phyloP scores from a whole-genome alignment of 1,140 invertebrate genomes.

The Nephotettix cincticeps region DNA sequence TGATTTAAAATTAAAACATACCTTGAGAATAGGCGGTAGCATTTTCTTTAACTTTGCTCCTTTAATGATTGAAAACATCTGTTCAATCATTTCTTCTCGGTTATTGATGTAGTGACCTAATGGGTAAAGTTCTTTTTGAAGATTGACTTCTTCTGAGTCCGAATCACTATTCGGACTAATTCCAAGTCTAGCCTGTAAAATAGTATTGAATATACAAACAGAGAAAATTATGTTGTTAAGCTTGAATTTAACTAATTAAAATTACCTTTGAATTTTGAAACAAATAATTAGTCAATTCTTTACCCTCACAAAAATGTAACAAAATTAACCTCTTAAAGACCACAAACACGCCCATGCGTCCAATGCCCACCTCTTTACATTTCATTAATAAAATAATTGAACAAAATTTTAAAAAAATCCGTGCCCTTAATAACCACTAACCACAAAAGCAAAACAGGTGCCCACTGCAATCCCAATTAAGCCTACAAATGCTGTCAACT shows the following conservation, averaged over 20 bases:
- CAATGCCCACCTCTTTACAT: not conserved
- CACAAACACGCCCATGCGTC: not conserved
- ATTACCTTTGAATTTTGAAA: not conserved
- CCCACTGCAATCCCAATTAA: too few relatives aligned
- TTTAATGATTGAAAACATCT: slow-evolving; percentile 41
- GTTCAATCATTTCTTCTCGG: slow-evolving; percentile 40
- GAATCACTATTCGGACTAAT: slow-evolving; percentile 10
- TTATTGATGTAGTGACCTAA: slow-evolving; percentile 41
- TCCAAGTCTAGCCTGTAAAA: not conserved
- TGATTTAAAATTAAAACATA: slow-evolving; percentile 20
- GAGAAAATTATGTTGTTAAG: not conserved
- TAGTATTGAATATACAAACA: not conserved
- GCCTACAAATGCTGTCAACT: too few relatives aligned
- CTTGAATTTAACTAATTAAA: not conserved
- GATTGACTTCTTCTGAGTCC: slow-evolving; percentile 34
- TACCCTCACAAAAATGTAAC: not conserved
- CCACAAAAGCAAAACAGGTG: too few relatives aligned
- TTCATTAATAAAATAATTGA: too few relatives aligned
- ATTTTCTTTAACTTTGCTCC: slow-evolving; percentile 38
- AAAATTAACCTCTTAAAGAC: not conserved
- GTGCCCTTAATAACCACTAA: too few relatives aligned
- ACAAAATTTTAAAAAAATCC: too few relatives aligned
- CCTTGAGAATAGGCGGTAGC: slow-evolving; percentile 41
- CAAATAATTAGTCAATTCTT: not conserved
- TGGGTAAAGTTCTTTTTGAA: slow-evolving; percentile 37